Base-by-base conservation (phyloP, 2,888 invertebrate genomes). In the Stictocephala bisonia region DNA sequence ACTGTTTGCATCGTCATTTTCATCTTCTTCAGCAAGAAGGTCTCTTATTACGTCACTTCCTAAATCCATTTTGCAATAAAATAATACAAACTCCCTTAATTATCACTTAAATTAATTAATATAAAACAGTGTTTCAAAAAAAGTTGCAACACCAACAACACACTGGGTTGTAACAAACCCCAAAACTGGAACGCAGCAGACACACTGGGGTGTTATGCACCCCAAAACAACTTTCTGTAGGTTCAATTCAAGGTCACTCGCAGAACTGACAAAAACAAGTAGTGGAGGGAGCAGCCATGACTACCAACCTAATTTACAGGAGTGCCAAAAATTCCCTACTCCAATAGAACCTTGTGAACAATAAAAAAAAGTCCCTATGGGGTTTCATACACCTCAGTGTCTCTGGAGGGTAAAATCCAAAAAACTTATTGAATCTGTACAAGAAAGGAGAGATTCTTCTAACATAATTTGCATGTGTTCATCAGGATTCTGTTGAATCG, bases 231-330 rank as follows among this genome's bases (percentile, higher is more conserved):
- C n/a, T 56, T 56, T 56, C 24, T 24, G 24, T 56, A 26, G 56
- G 20, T 56, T 15, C 26, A 24, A 26, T 56, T 24, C 26, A 2
- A 15, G 26, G 56, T 15, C 26, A 26, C 15, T 56, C 3, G 56
- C 56, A 56, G 11, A 56, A 56, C 20, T 56, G 56, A 56, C 56
- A 56, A 20, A 56, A 56, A 56, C 56, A 20, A 26, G 4, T 56
- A 56, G 20, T 56, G 56, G 26, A 13, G 20, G 26, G 56, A 15
- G 56, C 22, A 24, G 56, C 26, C 56, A 56, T 24, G 56, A 56
- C 53, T 53, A 53, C 56, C 56, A 56, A 56, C 56, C 56, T 56
- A 56, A 56, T 56, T 56, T 56, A 56, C 56, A 56, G 15, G 15
- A 26, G 3, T 27, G 15, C 20, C n/a, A 24, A 58, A 58, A 24